Percentiles rank a stretch among this genome's conserved stretches.
These are phyloP conservation scores for Sebastes itinus DNA, from an alignment of 2,797 vertebrate species.

Conservation along the genomic window DNA sequence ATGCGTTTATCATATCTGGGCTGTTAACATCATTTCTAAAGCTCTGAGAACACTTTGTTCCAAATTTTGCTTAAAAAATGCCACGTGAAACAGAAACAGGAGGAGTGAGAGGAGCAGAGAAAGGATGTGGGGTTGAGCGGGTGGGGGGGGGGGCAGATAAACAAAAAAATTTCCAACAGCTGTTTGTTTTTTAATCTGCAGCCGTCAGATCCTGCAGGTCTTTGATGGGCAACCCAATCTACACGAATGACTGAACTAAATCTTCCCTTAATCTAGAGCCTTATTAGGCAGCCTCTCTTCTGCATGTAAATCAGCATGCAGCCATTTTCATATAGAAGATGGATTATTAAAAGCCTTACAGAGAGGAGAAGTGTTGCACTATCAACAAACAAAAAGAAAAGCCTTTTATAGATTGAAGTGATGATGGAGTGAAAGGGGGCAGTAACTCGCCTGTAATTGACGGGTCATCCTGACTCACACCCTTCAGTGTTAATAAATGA, in stretches of 20 bases:
- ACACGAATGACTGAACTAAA: conserved; percentile 92
- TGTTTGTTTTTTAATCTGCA: conserved; percentile 91
- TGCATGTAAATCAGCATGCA: conserved; percentile 89
- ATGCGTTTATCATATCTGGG: background rate
- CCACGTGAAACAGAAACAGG: background rate
- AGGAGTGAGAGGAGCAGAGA: background rate
- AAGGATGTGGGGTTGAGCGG: background rate
- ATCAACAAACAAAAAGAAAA: conserved; percentile 65
- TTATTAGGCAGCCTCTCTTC: conserved; percentile 87
- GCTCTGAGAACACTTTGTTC: background rate
- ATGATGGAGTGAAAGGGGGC: conserved; percentile 56
- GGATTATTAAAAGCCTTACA: conserved; percentile 81
- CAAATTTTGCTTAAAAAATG: conserved; percentile 6
- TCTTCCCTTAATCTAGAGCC: conserved; percentile 90
- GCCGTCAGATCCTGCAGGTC: conserved; percentile 88
- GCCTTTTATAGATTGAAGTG: conserved; percentile 47
- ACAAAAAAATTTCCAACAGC: conserved; percentile 84
- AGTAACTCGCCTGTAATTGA: conserved; percentile 66
- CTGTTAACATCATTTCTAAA: background rate
- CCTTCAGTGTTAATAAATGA: conserved; percentile 74
- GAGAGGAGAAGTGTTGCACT: conserved; percentile 41
- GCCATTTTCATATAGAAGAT: conserved; percentile 87
- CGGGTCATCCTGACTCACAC: conserved; percentile 63
- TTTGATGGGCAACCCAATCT: conserved; percentile 89
- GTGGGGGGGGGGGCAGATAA: conserved; percentile 45